Evolutionary conservation across 2,888 invertebrate species (phyloP), one percentile per base, ranked within the genome.

Genomic region (Agapostemon virescens): DNA sequence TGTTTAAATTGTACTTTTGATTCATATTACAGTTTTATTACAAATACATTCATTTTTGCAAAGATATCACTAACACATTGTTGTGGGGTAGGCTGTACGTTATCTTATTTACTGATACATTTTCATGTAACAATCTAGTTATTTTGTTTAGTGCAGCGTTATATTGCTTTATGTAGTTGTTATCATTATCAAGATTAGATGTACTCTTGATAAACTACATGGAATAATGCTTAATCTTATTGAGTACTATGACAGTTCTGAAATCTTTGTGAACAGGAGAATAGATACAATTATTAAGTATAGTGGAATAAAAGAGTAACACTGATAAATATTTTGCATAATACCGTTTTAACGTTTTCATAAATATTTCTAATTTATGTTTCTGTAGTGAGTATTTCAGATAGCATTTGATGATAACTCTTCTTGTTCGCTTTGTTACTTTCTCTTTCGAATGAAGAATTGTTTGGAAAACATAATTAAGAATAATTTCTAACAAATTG

Each of bases 161-260:
- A n/a, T 20, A 61, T 17, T 61, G 9, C 80, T 77, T 81, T 71
- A 80, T 85, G 61, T 78, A 85, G 79, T 82, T 64, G 55, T 71
- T 87, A 81, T 84, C 77, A 72, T 55, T 86, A 79, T 84, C 84
- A 81, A 74, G 69, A 49, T 61, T 76, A 87, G 67, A 40, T 80
- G 33, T 69, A 76, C 77, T 84, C 82, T 81, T 77, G 87, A 85
- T 86, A 86, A 77, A 75, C 61, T 49, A 78, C 69, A 49, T 70
- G 69, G 68, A 77, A 74, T 76, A 74, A 64, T 49, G 76, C 61
- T 75, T 74, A 69, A 36, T 42, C 52, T 74, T 66, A 33, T 74
- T 75, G 63, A 83, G 33, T 61, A 40, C 64, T 23, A 75, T 75
- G 55, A 55, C 26, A 7, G 26, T 55, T 2, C 26, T 55, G 42